Base-by-base conservation (phyloP, 2,888 invertebrate genomes). In the Aphelenchoides bicaudatus region DNA sequence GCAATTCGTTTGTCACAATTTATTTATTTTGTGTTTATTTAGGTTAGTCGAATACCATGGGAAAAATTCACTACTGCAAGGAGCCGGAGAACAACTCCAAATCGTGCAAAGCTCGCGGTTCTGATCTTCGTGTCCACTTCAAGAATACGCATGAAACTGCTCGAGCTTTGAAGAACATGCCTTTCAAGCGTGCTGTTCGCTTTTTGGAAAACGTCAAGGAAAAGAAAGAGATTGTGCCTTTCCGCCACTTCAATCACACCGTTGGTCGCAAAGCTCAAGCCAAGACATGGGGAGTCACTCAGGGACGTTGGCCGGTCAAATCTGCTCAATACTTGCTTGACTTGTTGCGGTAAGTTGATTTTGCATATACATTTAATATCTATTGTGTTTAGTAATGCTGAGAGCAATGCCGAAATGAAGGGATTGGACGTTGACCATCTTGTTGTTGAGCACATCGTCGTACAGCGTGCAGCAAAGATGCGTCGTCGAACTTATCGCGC, bases 121-220 rank as follows among this genome's bases (percentile, higher is more conserved):
- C 93, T 57, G 94, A 98, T 83, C 87, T 98, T 74, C 87, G 98
- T 81, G 96, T 96, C 78, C 98, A 98, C 81, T 98, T 98, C 83
- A 98, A 98, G 90, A 98, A 98, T 85, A 98, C 96, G 46, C 88
- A 92, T 80, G 98, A 98, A 84, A 90, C 96, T 34, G 96, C 96
- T 56, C 89, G 90, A 84, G 93, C 93, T 50, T 90, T 98, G 75
- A 90, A 91, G 80, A 88, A 87, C 72, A 87, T 98, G 89, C 87
- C 92, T 39, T 84, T 98, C 67, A 88, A 91, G 74, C 87, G 98
- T 73, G 96, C 98, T 69, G 88, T 90, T 70, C 87, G 88, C 66
- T 98, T 87, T 83, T 84, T 98, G 70, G 94, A 96, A 82, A 94
- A 94, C 81, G 96, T 99, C 19, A 85, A 88, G 66, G 90, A 88